Percentiles rank a stretch among this genome's conserved stretches.
These are phyloP conservation scores for Ptiloglossa arizonensis DNA, from an alignment of 1,140 invertebrate genomes.

Conservation along the genomic window DNA sequence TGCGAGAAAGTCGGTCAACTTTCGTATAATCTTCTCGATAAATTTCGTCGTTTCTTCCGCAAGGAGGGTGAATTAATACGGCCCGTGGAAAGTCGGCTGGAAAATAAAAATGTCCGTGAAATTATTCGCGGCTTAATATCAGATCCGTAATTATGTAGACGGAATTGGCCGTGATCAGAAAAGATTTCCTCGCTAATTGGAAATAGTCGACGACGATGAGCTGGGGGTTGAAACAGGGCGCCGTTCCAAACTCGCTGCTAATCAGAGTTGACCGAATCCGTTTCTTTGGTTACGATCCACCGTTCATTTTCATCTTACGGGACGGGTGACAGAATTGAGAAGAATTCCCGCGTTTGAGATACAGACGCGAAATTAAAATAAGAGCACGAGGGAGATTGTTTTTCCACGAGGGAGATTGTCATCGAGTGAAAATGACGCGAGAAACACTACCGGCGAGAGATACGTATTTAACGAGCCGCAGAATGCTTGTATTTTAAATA, in stretches of 20 bases:
- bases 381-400: too few species aligned
- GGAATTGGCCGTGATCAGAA: background rate
- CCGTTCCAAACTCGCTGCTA: background rate
- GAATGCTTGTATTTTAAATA: too few species aligned
- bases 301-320: background rate
- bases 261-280: slow-evolving; percentile 38
- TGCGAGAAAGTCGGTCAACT: too few species aligned
- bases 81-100: too few species aligned
- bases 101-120: background rate
- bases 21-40: too few species aligned
- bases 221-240: background rate
- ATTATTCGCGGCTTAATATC: background rate
- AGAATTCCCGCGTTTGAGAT: background rate
- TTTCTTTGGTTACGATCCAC: slow-evolving; percentile 8
- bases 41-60: background rate
- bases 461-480: too few species aligned
- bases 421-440: too few species aligned
- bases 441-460: too few species aligned
- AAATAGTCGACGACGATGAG: slow-evolving; percentile 2
- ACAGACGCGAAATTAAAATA: background rate
- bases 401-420: too few species aligned
- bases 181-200: slow-evolving; percentile 22
- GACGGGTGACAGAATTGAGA: background rate
- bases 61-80: too few species aligned
- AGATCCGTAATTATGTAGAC: background rate